These are phyloP conservation scores for Setophaga petechia DNA, from an alignment of 2,113 vertebrate genomes.

Conservation along the genomic window DNA sequence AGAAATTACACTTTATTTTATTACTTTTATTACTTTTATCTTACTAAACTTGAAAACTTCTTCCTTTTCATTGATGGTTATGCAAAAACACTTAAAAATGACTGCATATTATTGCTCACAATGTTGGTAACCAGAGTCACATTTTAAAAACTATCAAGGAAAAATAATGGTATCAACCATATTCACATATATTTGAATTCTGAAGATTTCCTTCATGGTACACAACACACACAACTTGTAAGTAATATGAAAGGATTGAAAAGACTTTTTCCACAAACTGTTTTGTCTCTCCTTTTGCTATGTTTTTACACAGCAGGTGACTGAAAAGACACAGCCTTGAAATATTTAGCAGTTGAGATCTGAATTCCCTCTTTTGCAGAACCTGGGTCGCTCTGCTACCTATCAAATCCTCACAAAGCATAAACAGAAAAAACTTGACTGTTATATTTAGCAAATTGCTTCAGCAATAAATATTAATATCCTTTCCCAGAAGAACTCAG, in stretches of 20 bases:
- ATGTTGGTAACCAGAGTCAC: not conserved
- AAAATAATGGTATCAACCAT: not conserved
- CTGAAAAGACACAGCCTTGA: not conserved
- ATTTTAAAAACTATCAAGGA: not conserved
- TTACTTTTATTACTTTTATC: not conserved
- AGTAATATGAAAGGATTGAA: not conserved
- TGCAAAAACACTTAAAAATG: not conserved
- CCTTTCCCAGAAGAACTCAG: not conserved
- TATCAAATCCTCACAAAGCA: not conserved
- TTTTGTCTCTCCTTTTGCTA: not conserved
- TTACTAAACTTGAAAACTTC: not conserved
- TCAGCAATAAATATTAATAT: conserved; percentile 7
- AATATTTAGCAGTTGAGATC: not conserved
- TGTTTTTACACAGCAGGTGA: not conserved
- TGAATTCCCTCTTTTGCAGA: not conserved
- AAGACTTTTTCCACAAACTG: not conserved
- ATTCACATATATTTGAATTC: not conserved
- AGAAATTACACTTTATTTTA: not conserved
- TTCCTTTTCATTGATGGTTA: not conserved
- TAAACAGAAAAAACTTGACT: not conserved
- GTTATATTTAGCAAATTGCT: conserved; percentile 9
- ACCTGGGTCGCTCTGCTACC: not conserved
- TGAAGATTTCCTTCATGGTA: not conserved
- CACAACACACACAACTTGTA: not conserved
- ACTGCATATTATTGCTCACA: not conserved